phyloP scores from a whole-genome alignment of 2,888 invertebrate species.

The Drosophila flavopinicola region DNA sequence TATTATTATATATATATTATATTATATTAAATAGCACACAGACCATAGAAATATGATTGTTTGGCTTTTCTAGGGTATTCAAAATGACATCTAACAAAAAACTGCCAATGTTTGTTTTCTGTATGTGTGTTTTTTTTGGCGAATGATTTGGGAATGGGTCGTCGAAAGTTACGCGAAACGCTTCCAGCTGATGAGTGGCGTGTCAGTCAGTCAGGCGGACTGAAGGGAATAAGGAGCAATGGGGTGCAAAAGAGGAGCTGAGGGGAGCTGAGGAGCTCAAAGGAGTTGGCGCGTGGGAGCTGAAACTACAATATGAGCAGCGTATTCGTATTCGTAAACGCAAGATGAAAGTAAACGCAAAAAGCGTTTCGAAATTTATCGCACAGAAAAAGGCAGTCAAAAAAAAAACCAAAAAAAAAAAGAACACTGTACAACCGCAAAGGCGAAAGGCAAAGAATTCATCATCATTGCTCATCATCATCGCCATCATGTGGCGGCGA shows the following conservation, averaged over 20 bases:
- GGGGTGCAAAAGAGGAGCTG: background rate
- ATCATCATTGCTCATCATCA: slow-evolving; percentile 70
- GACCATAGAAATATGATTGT: no score
- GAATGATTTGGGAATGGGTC: slow-evolving; percentile 27
- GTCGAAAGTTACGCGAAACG: slow-evolving; percentile 68
- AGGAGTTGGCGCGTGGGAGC: slow-evolving; percentile 32
- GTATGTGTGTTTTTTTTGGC: slow-evolving; percentile 7
- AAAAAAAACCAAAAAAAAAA: background rate
- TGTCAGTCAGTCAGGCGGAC: slow-evolving; percentile 34
- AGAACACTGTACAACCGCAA: slow-evolving; percentile 59
- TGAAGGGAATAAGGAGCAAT: background rate
- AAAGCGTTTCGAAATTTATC: slow-evolving; percentile 59
- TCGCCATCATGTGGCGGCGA: slow-evolving; percentile 1
- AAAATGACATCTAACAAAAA: no score
- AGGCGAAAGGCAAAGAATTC: slow-evolving; percentile 70
- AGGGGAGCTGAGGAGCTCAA: slow-evolving; percentile 13
- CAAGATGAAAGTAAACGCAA: slow-evolving; percentile 71
- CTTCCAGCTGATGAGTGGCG: slow-evolving; percentile 72
- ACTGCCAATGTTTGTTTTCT: slow-evolving; percentile 1
- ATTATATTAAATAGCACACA: no score
- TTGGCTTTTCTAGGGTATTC: slow-evolving; percentile 23
- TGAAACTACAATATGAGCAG: slow-evolving; percentile 39
- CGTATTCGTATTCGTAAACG: slow-evolving; percentile 32
- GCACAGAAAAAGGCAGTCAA: slow-evolving; percentile 33
- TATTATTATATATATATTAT: no score